These are phyloP conservation scores for Suncus etruscus DNA, from an alignment of 2,113 vertebrate genomes.

Conservation along the genomic window DNA sequence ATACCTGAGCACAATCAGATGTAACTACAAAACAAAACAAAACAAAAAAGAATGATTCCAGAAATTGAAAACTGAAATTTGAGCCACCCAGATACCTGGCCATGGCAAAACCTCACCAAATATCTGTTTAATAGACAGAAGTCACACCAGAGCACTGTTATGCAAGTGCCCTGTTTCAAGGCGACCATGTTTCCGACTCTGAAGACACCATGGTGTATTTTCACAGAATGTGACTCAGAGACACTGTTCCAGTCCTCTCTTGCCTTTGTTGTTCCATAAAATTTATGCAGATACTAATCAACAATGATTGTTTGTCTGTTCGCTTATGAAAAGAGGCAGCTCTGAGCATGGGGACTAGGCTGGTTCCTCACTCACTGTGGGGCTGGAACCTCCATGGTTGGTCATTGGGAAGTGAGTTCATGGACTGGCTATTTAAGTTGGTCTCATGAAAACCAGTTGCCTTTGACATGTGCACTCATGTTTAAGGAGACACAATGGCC, in stretches of 20 bases:
- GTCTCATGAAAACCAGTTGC: accelerated
- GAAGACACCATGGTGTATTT: not conserved
- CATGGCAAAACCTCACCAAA: not conserved
- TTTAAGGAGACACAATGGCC: not conserved
- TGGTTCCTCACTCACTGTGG: not conserved
- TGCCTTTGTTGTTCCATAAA: not conserved
- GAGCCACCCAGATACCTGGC: not conserved
- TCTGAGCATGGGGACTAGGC: not conserved
- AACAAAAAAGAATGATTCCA: not conserved
- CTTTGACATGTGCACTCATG: accelerated
- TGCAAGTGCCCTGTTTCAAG: no score
- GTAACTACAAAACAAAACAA: no score
- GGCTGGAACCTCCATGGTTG: no score
- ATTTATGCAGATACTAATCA: accelerated
- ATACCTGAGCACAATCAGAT: no score
- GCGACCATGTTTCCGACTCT: no score
- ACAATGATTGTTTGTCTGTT: not conserved
- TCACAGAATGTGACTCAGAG: not conserved
- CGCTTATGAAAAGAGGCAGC: no score
- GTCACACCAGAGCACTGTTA: no score
- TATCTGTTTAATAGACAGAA: not conserved
- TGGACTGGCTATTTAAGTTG: accelerated
- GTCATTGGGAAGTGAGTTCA: no score
- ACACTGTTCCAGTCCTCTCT: not conserved
- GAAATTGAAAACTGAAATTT: accelerated